phyloP scores from a whole-genome alignment of 1,140 invertebrate species.

The Drosophila varians region DNA sequence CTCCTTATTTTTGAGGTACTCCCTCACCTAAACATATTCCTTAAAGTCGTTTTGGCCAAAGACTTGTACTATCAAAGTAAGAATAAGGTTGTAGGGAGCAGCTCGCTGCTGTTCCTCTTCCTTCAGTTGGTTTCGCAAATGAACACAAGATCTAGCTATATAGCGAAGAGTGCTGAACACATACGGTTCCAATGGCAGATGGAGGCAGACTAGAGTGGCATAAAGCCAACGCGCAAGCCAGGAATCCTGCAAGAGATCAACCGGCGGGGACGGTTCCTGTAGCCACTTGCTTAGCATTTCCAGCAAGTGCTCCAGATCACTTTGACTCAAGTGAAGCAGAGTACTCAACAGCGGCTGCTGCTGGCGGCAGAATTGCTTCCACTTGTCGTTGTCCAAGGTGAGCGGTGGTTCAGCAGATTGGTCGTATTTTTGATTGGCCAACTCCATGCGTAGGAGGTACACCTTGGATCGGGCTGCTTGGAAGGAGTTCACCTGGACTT shows the following conservation, averaged over 20 bases:
- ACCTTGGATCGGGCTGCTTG: conserved; percentile 52
- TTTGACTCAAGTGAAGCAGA: conserved; percentile 64
- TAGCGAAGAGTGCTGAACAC: conserved; percentile 71
- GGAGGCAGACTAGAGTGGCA: conserved; percentile 66
- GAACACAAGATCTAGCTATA: conserved; percentile 67
- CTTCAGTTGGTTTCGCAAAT: conserved; percentile 49
- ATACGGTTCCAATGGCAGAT: conserved; percentile 74
- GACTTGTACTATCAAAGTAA: conserved; percentile 62
- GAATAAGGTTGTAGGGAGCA: conserved; percentile 74
- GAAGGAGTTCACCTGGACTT: conserved; percentile 57
- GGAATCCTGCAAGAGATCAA: conserved; percentile 56
- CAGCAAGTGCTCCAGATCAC: conserved; percentile 62
- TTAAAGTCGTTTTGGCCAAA: conserved; percentile 72
- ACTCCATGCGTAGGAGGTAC: conserved; percentile 38
- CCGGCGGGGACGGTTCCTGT: conserved; percentile 20
- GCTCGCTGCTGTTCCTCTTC: conserved; percentile 51
- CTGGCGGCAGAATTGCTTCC: conserved; percentile 62
- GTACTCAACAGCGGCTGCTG: conserved; percentile 64
- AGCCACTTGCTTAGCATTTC: conserved; percentile 70
- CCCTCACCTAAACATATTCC: conserved; percentile 41
- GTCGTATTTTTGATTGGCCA: conserved; percentile 55
- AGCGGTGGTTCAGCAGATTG: conserved; percentile 62
- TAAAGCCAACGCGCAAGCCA: conserved; percentile 80
- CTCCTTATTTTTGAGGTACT: background rate
- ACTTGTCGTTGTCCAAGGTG: conserved; percentile 54